Conservation (phyloP, 2,113 vertebrate species). For the Muscicapa adusta region DNA sequence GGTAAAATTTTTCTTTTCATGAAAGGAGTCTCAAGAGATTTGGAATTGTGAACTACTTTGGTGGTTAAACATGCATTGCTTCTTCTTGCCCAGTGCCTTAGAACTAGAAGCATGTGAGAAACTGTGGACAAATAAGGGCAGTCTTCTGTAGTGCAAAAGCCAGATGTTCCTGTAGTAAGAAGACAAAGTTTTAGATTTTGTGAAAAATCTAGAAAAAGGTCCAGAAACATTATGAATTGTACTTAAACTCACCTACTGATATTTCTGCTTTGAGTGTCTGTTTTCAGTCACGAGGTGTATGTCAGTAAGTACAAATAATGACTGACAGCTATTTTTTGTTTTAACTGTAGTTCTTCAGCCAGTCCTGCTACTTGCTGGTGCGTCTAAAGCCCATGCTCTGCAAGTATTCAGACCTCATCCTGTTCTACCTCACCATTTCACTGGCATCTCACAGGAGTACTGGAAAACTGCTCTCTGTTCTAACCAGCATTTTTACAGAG, state of each 20-base stretch:
- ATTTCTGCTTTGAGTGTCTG: neutral
- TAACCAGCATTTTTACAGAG: constrained; percentile 87
- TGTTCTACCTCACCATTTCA: constrained; percentile 84
- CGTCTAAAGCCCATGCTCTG: constrained; percentile 84
- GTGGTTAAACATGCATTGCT: neutral
- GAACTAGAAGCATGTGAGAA: neutral
- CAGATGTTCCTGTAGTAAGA: neutral
- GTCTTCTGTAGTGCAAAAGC: neutral
- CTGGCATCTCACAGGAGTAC: constrained; percentile 87
- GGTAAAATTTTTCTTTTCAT: constrained; percentile 65
- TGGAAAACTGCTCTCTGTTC: constrained; percentile 87
- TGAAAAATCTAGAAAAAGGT: neutral
- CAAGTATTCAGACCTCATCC: constrained; percentile 83
- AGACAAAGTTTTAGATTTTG: neutral
- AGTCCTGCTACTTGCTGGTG: constrained; percentile 79
- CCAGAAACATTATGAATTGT: neutral
- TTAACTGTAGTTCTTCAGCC: constrained; percentile 72
- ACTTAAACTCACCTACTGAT: neutral
- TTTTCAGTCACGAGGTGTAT: neutral
- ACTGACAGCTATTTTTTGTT: neutral
- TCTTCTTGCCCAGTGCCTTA: neutral
- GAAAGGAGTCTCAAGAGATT: neutral
- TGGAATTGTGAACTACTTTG: neutral
- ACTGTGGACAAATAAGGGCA: neutral
- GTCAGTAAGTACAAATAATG: neutral